phyloP scores from a whole-genome alignment of 2,113 vertebrate genomes.

The Theristicus caerulescens region DNA sequence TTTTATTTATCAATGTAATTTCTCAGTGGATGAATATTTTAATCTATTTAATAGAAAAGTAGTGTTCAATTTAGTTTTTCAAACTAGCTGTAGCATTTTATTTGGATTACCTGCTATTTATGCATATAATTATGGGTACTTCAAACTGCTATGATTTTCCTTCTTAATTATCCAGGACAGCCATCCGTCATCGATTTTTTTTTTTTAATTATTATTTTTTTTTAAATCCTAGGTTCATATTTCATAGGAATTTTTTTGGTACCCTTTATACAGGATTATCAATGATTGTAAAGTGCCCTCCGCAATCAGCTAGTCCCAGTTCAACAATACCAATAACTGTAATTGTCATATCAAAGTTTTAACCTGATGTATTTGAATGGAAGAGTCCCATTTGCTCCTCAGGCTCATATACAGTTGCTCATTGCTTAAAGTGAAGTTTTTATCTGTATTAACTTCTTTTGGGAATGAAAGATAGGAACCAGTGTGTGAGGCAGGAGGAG shows the following conservation, averaged over 20 bases:
- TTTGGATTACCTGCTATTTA: constrained; percentile 31
- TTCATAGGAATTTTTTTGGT: background rate
- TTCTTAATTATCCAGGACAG: background rate
- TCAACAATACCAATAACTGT: background rate
- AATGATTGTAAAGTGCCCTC: constrained; percentile 24
- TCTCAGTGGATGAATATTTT: constrained; percentile 32
- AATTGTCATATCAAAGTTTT: background rate
- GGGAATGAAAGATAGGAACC: background rate
- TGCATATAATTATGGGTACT: constrained; percentile 30
- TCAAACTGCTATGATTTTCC: constrained; percentile 2
- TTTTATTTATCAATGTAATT: constrained; percentile 46
- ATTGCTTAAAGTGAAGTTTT: background rate
- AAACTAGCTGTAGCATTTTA: constrained; percentile 25
- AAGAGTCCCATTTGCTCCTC: background rate
- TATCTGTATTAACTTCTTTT: background rate
- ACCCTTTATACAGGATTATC: background rate
- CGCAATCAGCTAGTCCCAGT: background rate
- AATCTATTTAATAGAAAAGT: constrained; percentile 49
- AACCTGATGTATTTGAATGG: background rate
- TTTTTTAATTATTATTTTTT: background rate
- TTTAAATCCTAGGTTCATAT: background rate
- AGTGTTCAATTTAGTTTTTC: constrained; percentile 6
- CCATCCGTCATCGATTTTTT: background rate
- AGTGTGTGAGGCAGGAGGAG: background rate
- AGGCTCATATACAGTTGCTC: background rate